Conservation (phyloP, 1,140 invertebrate species). For the Drosophila sp. region DNA sequence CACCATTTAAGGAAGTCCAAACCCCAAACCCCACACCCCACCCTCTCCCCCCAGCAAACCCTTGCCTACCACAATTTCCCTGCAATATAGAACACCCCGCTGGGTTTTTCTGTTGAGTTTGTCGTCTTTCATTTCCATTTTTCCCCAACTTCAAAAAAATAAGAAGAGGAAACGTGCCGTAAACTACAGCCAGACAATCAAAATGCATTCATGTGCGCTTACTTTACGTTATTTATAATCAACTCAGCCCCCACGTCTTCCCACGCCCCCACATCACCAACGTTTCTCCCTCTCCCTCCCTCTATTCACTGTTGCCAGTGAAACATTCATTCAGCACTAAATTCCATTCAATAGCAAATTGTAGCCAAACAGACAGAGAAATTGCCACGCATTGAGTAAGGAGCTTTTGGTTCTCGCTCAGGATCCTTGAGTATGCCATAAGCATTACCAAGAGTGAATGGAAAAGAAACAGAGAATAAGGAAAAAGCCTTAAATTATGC, state of each 20-base stretch:
- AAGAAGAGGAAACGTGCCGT: slow-evolving; percentile 67
- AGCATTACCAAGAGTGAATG: background rate
- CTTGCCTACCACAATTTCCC: slow-evolving; percentile 14
- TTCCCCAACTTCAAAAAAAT: slow-evolving; percentile 30
- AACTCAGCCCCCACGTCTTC: slow-evolving; percentile 14
- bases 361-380: slow-evolving; percentile 56
- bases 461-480: background rate
- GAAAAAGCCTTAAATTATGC: background rate
- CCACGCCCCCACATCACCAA: too few relatives aligned
- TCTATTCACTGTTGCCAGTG: slow-evolving; percentile 34
- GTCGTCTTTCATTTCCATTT: slow-evolving; percentile 60
- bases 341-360: slow-evolving; percentile 69
- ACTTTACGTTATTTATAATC: slow-evolving; percentile 78
- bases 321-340: slow-evolving; percentile 55
- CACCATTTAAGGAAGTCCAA: slow-evolving; percentile 71
- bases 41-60: background rate
- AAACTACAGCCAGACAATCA: slow-evolving; percentile 75
- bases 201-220: slow-evolving; percentile 80
- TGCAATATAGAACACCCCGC: slow-evolving; percentile 4
- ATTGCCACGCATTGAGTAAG: slow-evolving; percentile 25
- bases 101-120: slow-evolving; percentile 31
- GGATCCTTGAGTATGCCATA: slow-evolving; percentile 24
- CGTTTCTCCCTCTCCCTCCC: background rate
- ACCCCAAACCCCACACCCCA: background rate
- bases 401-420: background rate